phyloP scores from a whole-genome alignment of 1,140 invertebrate species.

The Lanistes nyassanus region DNA sequence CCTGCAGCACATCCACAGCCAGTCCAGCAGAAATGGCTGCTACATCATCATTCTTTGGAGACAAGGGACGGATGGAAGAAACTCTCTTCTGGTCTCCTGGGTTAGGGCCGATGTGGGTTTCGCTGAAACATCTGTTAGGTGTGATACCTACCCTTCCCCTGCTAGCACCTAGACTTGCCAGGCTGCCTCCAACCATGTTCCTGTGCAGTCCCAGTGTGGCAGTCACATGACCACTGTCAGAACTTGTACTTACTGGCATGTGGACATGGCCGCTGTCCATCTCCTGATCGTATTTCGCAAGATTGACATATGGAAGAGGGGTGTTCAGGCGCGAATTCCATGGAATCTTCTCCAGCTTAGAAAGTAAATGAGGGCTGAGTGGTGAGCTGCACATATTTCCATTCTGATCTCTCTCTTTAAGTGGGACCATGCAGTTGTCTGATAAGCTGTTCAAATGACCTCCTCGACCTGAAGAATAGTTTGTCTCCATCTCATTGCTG shows the following conservation, averaged over 20 bases:
- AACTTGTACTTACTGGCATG: constrained; percentile 32
- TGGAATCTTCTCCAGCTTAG: constrained; percentile 55
- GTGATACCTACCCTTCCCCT: not conserved
- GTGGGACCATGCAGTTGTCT: constrained; percentile 1
- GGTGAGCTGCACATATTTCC: not conserved
- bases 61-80: not conserved
- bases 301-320: constrained; percentile 60
- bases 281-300: constrained; percentile 57
- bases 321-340: constrained; percentile 48
- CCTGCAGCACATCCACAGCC: not conserved
- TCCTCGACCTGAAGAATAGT: not conserved
- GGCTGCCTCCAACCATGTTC: constrained; percentile 15
- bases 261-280: constrained; percentile 50
- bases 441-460: not conserved
- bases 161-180: not conserved
- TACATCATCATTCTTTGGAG: constrained; percentile 12
- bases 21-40: not conserved
- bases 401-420: not conserved
- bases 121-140: constrained; percentile 20
- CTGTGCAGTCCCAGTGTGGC: not conserved
- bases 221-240: constrained; percentile 23
- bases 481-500: not conserved
- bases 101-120: constrained; percentile 17
- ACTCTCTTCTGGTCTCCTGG: not conserved
- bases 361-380: constrained; percentile 51